Base-by-base conservation (phyloP, 2,113 vertebrate species). In the Cairina moschata region DNA sequence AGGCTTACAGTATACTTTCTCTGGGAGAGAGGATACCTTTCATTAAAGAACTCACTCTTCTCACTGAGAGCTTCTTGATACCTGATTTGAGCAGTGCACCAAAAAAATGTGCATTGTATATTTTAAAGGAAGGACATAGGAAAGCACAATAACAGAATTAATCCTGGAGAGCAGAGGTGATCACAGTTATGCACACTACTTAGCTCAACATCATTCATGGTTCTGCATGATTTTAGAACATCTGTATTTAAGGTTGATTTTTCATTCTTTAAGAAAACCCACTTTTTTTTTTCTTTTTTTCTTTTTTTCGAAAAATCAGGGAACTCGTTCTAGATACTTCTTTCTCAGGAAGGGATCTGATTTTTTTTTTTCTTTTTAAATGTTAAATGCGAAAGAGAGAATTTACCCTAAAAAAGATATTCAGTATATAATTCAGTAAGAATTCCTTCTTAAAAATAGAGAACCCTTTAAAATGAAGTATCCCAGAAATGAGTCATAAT, bases 41-140 rank as follows among this genome's bases (percentile, higher is more conserved):
- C 93, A 93, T 93, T 72, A 84, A 91, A 96, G 93, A 96, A 78
- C 84, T 93, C 83, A 76, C 80, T 82, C 90, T 95, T 93, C 77
- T 94, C 74, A 87, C 89, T 88, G 59, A 92, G 77, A 76, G 78
- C 63, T 91, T 86, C 65, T 65, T 90, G 83, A 56, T 81, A 86
- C 5, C 1, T 78, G 36, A 78, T 88, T 71, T 89, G 86, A 72
- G 83, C 77, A 73, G 32, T 89, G 83, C 83, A 95, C 86, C 1
- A 38, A 14, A 25, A 6, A 31, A 29, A 21, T 32, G 56, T 11
- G 22, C 26, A 0, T 46, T 60, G 68, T 25, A 8, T 59, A 2
- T 77, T 79, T 2, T 40, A 75, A 89, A 54, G 65, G 11, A 23
- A 65, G 85, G 72, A 54, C 8, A 4, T 34, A 81, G 59, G 87